phyloP scores from a whole-genome alignment of 2,113 vertebrate genomes.

The rat (Rattus norvegicus) region GRCr8 NC_086022.1:90842501-90843000 shows the following conservation, averaged over 20 bases:
- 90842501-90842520: too few species aligned
- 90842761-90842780: not conserved
- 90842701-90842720: not conserved
- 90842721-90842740: not conserved
- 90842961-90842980: not conserved
- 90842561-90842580: not conserved
- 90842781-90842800: not conserved
- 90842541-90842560: too few species aligned
- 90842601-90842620: not conserved
- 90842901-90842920: slow-evolving; percentile 9
- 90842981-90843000: not conserved
- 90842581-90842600: not conserved
- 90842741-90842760: too few species aligned
- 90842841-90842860: too few species aligned
- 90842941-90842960: not conserved
- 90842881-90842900: not conserved
- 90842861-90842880: not conserved
- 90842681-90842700: too few species aligned
- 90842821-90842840: not conserved
- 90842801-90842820: not conserved
- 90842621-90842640: not conserved
- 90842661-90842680: not conserved
- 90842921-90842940: not conserved
- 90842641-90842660: not conserved
- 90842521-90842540: too few species aligned